phyloP scores from a whole-genome alignment of 2,797 vertebrate species.

The Craterocephalus amniculus region DNA sequence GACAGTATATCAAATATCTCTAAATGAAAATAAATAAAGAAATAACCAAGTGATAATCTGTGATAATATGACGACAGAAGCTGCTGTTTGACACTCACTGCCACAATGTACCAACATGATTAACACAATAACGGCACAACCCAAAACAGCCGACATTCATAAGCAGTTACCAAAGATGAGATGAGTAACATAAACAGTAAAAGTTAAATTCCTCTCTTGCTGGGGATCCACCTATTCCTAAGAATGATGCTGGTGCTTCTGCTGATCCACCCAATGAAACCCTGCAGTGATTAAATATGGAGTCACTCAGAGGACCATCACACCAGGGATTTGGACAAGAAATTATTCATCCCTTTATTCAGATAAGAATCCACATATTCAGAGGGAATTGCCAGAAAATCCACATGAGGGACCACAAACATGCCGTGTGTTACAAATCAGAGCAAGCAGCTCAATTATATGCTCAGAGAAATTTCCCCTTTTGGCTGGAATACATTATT shows the following conservation, averaged over 20 bases:
- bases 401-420: constrained; percentile 1
- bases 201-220: not conserved
- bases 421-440: constrained; percentile 8
- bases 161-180: not conserved
- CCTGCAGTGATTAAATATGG: constrained; percentile 34
- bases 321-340: not conserved
- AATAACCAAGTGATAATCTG: too few relatives aligned
- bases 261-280: constrained; percentile 13
- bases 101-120: not conserved
- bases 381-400: constrained; percentile 10
- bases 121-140: not conserved
- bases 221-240: constrained; percentile 23
- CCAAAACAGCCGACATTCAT: not conserved
- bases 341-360: not conserved
- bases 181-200: constrained; percentile 14
- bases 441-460: not conserved
- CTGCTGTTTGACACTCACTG: not conserved
- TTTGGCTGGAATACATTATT: not conserved
- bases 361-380: constrained; percentile 15
- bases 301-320: constrained; percentile 12
- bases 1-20: not conserved
- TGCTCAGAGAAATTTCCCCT: not conserved
- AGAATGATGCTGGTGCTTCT: not conserved
- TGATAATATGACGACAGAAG: too few relatives aligned
- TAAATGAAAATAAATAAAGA: not conserved